phyloP scores from a whole-genome alignment of 2,113 vertebrate species.

The Nesogale talazaci region DNA sequence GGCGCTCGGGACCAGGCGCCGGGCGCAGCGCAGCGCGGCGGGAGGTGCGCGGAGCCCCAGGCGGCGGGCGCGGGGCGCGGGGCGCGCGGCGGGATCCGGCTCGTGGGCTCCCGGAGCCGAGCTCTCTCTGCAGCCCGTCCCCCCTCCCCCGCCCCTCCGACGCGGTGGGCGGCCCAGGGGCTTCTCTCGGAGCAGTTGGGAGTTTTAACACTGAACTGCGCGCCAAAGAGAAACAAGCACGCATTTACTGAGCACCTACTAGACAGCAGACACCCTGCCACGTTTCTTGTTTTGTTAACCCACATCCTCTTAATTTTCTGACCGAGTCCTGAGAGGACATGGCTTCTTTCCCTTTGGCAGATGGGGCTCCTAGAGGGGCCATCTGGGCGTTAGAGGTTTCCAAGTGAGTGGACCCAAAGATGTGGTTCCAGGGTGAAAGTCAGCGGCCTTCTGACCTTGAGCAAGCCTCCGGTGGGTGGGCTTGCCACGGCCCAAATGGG shows the following conservation, averaged over 20 bases:
- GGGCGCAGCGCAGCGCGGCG: slow-evolving; percentile 63
- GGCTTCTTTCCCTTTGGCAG: not conserved
- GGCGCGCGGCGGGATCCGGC: slow-evolving; percentile 52
- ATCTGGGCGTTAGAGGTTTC: not conserved
- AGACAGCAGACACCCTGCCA: not conserved
- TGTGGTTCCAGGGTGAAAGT: not conserved
- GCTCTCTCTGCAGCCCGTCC: slow-evolving; percentile 5
- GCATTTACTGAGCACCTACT: slow-evolving; percentile 54
- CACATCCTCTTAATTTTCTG: slow-evolving; percentile 52
- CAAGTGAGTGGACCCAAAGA: not conserved
- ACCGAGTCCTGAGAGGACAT: slow-evolving; percentile 4
- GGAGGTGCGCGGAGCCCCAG: slow-evolving; percentile 61
- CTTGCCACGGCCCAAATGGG: not conserved
- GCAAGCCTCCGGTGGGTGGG: not conserved
- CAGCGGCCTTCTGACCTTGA: not conserved
- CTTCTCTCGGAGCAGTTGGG: slow-evolving; percentile 46
- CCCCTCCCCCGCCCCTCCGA: not conserved
- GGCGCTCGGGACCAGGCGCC: slow-evolving; percentile 70
- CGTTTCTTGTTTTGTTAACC: slow-evolving; percentile 25
- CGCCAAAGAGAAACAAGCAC: slow-evolving; percentile 30
- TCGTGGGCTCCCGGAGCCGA: not conserved
- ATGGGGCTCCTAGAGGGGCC: not conserved
- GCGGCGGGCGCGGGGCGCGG: slow-evolving; percentile 41
- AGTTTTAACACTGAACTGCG: slow-evolving; percentile 50
- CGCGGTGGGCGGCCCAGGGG: slow-evolving; percentile 2